Evolutionary conservation across 2,888 invertebrate species (phyloP).

Genomic region (Epirrhoe alternata): DNA sequence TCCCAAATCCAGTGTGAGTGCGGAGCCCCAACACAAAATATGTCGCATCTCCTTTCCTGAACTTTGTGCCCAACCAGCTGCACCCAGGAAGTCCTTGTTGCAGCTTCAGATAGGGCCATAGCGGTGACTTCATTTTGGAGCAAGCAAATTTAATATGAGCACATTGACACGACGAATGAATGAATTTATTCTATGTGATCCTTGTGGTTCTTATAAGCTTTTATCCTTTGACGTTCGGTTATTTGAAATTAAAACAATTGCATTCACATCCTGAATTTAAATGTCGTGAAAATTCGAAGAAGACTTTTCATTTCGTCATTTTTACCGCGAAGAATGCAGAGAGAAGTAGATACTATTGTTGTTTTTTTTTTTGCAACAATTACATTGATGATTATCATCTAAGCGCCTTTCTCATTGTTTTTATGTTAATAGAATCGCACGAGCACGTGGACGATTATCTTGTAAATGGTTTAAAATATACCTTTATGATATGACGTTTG

Average conservation of each 20-base stretch:
- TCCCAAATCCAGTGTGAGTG: too few species aligned
- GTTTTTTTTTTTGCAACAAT: constrained; percentile 15
- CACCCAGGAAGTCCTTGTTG: too few species aligned
- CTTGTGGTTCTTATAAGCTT: too few species aligned
- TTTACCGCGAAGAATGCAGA: constrained; percentile 14
- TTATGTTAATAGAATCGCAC: constrained; percentile 7
- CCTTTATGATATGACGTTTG: background rate
- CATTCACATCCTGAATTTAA: background rate
- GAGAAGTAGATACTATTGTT: constrained; percentile 6
- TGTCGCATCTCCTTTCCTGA: too few species aligned
- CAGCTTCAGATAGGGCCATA: too few species aligned
- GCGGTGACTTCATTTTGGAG: too few species aligned
- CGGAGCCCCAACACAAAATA: too few species aligned
- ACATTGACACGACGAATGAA: too few species aligned
- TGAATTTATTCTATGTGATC: too few species aligned
- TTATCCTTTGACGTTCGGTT: too few species aligned
- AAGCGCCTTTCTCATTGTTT: constrained; percentile 35
- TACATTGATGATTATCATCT: constrained; percentile 11
- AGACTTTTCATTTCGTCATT: constrained; percentile 3
- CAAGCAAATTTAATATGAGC: too few species aligned
- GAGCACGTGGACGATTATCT: constrained; percentile 24
- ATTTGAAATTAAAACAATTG: background rate
- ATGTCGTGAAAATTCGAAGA: constrained; percentile 1
- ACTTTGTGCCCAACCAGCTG: too few species aligned
- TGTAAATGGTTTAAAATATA: background rate